These are phyloP conservation scores for Polia nebulosa DNA, from an alignment of 2,888 invertebrate species.

Conservation along the genomic window DNA sequence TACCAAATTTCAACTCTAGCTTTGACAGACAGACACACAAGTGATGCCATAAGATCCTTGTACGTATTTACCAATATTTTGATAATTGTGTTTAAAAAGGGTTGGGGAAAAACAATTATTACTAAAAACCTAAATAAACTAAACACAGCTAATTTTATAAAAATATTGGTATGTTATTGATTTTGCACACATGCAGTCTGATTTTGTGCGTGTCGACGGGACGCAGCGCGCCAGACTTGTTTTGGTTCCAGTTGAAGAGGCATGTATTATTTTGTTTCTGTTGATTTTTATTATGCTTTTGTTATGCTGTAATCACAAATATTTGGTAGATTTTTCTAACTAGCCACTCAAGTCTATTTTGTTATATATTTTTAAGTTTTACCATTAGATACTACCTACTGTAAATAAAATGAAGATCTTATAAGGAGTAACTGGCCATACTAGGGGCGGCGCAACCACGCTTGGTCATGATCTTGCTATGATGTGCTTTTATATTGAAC, in stretches of 20 bases:
- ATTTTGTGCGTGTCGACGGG: background rate
- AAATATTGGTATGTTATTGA: background rate
- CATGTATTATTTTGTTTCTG: slow-evolving; percentile 84
- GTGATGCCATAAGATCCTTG: no score
- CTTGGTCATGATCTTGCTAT: slow-evolving; percentile 69
- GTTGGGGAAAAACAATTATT: no score
- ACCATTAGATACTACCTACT: slow-evolving; percentile 82
- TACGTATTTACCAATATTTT: no score
- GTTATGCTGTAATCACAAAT: slow-evolving; percentile 87
- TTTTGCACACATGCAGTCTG: background rate
- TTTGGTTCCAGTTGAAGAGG: slow-evolving; percentile 73
- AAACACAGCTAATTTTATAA: background rate
- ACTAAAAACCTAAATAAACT: background rate
- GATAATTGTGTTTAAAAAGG: no score
- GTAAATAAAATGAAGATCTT: slow-evolving; percentile 87
- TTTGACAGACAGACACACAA: no score
- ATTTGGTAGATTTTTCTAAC: slow-evolving; percentile 85
- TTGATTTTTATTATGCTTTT: slow-evolving; percentile 87
- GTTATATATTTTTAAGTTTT: slow-evolving; percentile 90
- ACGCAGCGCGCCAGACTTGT: slow-evolving; percentile 65
- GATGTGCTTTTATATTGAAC: slow-evolving; percentile 46
- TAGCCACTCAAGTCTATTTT: slow-evolving; percentile 87
- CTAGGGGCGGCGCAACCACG: slow-evolving; percentile 69
- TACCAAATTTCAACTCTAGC: no score
- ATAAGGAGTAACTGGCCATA: slow-evolving; percentile 81